These are phyloP conservation scores for Thalassaphorura encarpata DNA, from an alignment of 1,140 invertebrate genomes.

Conservation along the genomic window DNA sequence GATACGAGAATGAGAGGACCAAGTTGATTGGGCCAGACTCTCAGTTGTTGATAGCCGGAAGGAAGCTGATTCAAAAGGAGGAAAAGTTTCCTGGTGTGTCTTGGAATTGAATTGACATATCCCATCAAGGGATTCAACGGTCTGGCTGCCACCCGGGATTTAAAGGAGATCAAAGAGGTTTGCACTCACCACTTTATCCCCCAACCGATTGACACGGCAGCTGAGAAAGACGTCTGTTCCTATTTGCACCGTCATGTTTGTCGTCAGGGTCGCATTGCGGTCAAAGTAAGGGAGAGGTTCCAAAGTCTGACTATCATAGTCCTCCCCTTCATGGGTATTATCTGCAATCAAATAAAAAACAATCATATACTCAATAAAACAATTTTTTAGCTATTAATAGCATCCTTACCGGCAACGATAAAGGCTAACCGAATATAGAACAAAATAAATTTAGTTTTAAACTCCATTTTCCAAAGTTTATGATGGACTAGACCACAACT, in stretches of 20 bases:
- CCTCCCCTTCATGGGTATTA: background rate
- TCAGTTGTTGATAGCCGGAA: background rate
- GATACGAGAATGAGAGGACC: background rate
- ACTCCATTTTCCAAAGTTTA: background rate
- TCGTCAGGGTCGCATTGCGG: slow-evolving; percentile 22
- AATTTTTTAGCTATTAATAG: background rate
- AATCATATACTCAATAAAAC: background rate
- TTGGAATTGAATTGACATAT: background rate
- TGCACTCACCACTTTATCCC: slow-evolving; percentile 27
- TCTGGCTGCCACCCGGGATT: background rate
- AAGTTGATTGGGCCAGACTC: no score
- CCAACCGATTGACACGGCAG: slow-evolving; percentile 29
- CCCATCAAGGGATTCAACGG: background rate
- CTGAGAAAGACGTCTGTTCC: slow-evolving; percentile 28
- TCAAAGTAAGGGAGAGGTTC: slow-evolving; percentile 26
- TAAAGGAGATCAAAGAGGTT: background rate
- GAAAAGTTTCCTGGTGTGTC: background rate
- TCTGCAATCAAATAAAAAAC: slow-evolving; percentile 1
- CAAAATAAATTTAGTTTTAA: background rate
- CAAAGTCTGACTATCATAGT: slow-evolving; percentile 21
- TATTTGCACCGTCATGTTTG: slow-evolving; percentile 29
- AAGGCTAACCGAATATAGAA: background rate
- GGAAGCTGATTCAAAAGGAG: background rate
- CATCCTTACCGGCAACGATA: background rate
- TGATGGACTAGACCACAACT: background rate